phyloP scores from a whole-genome alignment of 1,140 invertebrate species.

The Trissolcus basalis region DNA sequence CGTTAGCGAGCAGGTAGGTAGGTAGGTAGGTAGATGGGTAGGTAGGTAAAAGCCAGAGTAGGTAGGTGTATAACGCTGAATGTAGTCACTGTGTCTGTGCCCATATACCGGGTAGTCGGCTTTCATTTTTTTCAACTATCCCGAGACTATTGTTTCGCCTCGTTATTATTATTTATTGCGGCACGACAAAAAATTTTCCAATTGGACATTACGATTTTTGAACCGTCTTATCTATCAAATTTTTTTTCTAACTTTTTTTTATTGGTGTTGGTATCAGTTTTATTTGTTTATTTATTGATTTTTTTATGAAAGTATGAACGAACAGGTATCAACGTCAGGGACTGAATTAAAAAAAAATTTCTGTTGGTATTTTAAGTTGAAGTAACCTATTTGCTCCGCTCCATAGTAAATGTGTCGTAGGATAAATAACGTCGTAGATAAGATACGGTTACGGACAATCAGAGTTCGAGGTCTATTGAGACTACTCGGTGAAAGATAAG shows the following conservation, averaged over 20 bases:
- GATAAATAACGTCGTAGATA: conserved; percentile 12
- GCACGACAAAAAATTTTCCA: not conserved
- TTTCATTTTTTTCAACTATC: conserved; percentile 9
- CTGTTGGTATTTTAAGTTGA: not conserved
- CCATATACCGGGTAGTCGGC: conserved; percentile 68
- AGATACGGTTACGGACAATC: not conserved
- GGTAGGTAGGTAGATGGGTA: conserved; percentile 73
- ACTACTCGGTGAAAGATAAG: not conserved
- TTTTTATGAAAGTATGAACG: not conserved
- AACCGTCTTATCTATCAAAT: not conserved
- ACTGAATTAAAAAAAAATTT: not conserved
- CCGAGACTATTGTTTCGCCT: not conserved
- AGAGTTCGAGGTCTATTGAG: not conserved
- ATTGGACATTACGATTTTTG: not conserved
- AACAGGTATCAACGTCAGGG: not conserved
- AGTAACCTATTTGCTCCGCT: conserved; percentile 1
- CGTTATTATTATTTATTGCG: conserved; percentile 8
- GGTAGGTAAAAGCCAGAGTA: conserved; percentile 66
- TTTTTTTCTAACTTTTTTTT: not conserved
- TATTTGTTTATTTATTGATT: not conserved
- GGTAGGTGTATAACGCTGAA: conserved; percentile 71
- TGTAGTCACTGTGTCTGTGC: conserved; percentile 65
- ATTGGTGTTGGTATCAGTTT: too few species aligned
- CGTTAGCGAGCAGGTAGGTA: conserved; percentile 75
- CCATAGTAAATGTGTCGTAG: conserved; percentile 3